Evolutionary conservation across 2,797 vertebrate genomes (phyloP).

Genomic region (Crypturellus tataupa): DNA sequence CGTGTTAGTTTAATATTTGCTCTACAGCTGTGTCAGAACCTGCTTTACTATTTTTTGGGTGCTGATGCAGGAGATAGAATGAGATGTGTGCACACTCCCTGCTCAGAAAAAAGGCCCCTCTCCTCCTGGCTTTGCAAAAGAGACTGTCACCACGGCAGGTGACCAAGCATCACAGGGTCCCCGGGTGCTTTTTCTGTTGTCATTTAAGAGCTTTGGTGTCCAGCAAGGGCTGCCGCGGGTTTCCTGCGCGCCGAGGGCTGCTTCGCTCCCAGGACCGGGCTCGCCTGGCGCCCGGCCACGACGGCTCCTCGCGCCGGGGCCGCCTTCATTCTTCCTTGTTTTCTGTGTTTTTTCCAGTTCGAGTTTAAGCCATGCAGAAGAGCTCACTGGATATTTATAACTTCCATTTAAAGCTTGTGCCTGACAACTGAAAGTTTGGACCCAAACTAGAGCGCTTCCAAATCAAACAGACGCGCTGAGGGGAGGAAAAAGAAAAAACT

Average conservation of each 20-base stretch:
- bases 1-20: background rate
- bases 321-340: background rate
- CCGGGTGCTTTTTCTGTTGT: background rate
- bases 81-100: background rate
- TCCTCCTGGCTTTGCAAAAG: background rate
- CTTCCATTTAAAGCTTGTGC: slow-evolving; percentile 59
- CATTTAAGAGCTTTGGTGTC: slow-evolving; percentile 6
- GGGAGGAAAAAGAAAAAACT: background rate
- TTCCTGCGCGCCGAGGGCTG: slow-evolving; percentile 41
- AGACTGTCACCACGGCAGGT: background rate
- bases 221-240: slow-evolving; percentile 35
- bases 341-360: slow-evolving; percentile 32
- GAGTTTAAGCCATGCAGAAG: slow-evolving; percentile 54
- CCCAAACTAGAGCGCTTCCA: background rate
- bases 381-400: slow-evolving; percentile 35
- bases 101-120: background rate
- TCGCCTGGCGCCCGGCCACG: slow-evolving; percentile 61
- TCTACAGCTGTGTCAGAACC: background rate
- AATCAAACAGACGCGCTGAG: background rate
- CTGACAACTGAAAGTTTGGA: slow-evolving; percentile 10
- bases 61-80: too few relatives aligned
- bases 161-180: background rate
- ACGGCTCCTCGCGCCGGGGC: background rate
- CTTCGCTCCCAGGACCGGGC: slow-evolving; percentile 6
- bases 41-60: too few relatives aligned